Conservation (phyloP, 2,888 invertebrate species). For the Latrodectus elegans region DNA sequence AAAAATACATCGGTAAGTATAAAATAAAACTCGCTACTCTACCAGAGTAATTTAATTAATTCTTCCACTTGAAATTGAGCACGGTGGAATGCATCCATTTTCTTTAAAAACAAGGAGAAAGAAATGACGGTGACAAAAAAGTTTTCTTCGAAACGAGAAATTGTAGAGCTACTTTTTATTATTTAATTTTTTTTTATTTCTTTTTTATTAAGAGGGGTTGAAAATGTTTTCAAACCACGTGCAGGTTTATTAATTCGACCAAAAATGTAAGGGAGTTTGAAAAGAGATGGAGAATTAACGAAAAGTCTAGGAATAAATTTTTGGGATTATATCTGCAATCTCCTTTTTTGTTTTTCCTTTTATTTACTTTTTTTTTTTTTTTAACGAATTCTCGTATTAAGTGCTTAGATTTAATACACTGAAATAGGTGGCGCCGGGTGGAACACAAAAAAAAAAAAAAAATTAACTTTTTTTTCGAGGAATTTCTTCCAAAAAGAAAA, state of each 20-base stretch:
- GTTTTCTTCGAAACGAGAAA: not conserved
- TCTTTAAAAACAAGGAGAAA: slow-evolving; percentile 5
- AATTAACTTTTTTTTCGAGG: not conserved
- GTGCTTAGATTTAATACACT: slow-evolving; percentile 10
- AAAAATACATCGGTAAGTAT: slow-evolving; percentile 6
- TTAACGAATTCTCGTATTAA: slow-evolving; percentile 3
- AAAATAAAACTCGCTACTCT: slow-evolving; percentile 31
- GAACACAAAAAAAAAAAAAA: slow-evolving; percentile 1
- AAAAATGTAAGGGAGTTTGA: slow-evolving; percentile 18
- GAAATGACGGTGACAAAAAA: slow-evolving; percentile 11
- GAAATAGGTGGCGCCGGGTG: not conserved
- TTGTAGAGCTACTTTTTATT: not conserved
- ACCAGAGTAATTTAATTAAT: slow-evolving; percentile 44
- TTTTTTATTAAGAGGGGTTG: slow-evolving; percentile 1
- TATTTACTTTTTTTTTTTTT: not conserved
- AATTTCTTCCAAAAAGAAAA: not conserved
- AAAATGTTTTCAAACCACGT: slow-evolving; percentile 5
- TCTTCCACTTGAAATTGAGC: slow-evolving; percentile 19
- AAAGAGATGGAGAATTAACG: slow-evolving; percentile 9
- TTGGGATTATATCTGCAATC: not conserved
- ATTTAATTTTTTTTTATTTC: not conserved
- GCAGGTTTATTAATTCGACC: slow-evolving; percentile 22
- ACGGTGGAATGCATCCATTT: slow-evolving; percentile 12
- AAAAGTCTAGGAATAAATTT: slow-evolving; percentile 15
- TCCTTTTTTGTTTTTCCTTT: not conserved